phyloP scores from a whole-genome alignment of 1,140 invertebrate genomes.

The Aphelinus atriplicis region DNA sequence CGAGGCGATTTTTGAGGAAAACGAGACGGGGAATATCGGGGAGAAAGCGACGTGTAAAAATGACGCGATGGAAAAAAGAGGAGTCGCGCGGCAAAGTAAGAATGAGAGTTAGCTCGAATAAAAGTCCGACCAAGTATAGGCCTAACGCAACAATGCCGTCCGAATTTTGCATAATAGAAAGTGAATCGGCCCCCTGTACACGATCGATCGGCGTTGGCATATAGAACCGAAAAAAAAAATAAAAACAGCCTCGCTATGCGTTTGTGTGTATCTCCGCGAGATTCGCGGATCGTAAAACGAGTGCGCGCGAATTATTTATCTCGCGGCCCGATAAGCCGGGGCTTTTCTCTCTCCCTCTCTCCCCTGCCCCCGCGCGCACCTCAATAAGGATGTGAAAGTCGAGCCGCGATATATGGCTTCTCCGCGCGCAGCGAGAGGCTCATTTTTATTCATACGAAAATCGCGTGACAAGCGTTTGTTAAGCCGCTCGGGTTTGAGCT shows the following conservation, averaged over 20 bases:
- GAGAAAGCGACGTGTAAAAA: not conserved
- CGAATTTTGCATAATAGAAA: slow-evolving; percentile 29
- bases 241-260: too few species aligned
- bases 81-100: not conserved
- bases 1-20: too few species aligned
- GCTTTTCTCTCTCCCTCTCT: too few species aligned
- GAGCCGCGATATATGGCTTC: too few species aligned
- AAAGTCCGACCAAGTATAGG: slow-evolving; percentile 2
- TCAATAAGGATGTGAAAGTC: slow-evolving; percentile 2
- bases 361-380: not conserved
- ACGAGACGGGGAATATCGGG: not conserved
- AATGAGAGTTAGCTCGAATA: not conserved
- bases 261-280: too few species aligned
- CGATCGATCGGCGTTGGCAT: slow-evolving; percentile 11
- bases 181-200: slow-evolving; percentile 10
- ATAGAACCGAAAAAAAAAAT: too few species aligned
- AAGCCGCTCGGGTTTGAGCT: too few species aligned
- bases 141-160: not conserved
- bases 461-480: not conserved
- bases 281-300: too few species aligned
- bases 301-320: too few species aligned
- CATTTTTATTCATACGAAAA: not conserved
- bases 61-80: not conserved
- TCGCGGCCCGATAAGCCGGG: too few species aligned
- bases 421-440: too few species aligned